Percentiles rank a stretch among this genome's conserved stretches.
Evolutionary conservation across 2,888 invertebrate genomes (phyloP).

Genomic region (Agrotis clavis): DNA sequence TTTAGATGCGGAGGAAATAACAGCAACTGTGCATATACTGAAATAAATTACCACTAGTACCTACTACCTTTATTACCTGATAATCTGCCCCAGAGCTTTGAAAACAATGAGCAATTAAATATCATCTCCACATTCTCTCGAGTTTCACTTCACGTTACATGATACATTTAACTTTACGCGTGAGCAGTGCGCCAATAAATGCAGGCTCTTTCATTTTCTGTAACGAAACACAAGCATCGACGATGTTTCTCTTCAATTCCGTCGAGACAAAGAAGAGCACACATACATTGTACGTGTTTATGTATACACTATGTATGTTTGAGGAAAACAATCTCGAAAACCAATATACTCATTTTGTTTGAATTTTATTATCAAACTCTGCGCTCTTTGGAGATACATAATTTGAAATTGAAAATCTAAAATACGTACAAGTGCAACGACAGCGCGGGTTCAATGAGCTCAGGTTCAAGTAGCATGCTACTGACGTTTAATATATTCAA

Average conservation of each 20-base stretch:
- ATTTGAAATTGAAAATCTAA: slow-evolving; percentile 40
- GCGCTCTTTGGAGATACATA: slow-evolving; percentile 20
- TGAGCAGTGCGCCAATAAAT: slow-evolving; percentile 23
- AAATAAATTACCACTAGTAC: no score
- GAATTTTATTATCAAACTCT: slow-evolving; percentile 34
- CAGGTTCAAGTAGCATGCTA: neutral
- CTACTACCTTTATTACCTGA: no score
- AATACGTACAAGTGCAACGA: slow-evolving; percentile 7
- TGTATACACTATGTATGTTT: slow-evolving; percentile 19
- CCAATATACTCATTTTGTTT: slow-evolving; percentile 41
- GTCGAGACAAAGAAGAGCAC: slow-evolving; percentile 26
- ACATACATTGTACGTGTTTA: neutral
- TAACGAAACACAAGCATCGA: slow-evolving; percentile 7
- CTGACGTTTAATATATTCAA: slow-evolving; percentile 34
- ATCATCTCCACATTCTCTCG: neutral
- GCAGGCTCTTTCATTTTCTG: slow-evolving; percentile 19
- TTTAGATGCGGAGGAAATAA: neutral
- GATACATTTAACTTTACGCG: slow-evolving; percentile 2
- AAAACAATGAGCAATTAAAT: neutral
- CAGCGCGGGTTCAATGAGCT: slow-evolving; percentile 15
- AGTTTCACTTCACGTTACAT: neutral
- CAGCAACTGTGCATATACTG: neutral
- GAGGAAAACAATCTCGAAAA: slow-evolving; percentile 44
- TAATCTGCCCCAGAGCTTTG: no score
- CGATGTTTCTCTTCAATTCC: slow-evolving; percentile 56